Conservation (phyloP, 2,888 invertebrate species). For the Monoplex corrugatus region DNA sequence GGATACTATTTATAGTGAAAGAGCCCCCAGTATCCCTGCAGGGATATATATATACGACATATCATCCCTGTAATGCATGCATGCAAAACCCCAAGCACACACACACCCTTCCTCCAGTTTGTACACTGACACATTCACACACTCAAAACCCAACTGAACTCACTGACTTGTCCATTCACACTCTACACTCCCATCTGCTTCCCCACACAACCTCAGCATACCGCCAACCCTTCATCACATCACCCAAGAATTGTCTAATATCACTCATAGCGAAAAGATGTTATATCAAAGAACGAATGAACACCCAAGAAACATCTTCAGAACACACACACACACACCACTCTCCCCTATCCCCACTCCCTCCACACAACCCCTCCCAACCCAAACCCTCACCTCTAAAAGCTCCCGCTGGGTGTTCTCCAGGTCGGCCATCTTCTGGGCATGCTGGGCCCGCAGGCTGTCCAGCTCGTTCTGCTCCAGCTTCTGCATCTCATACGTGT, state of each 20-base stretch:
- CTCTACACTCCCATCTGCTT: too few relatives aligned
- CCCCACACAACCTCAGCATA: too few relatives aligned
- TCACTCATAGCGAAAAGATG: too few relatives aligned
- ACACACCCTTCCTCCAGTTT: neutral
- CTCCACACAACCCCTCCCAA: neutral
- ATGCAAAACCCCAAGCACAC: too few relatives aligned
- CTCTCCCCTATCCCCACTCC: neutral
- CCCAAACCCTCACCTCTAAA: slow-evolving; percentile 64
- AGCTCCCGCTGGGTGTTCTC: slow-evolving; percentile 74
- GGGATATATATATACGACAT: too few relatives aligned
- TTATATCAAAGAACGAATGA: too few relatives aligned
- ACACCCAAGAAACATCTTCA: too few relatives aligned
- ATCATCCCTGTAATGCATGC: too few relatives aligned
- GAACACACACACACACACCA: neutral
- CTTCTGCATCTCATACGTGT: slow-evolving; percentile 75
- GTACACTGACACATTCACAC: neutral
- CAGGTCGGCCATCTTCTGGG: slow-evolving; percentile 71
- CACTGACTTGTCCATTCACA: neutral
- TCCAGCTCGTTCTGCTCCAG: slow-evolving; percentile 74
- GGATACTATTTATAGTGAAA: too few relatives aligned
- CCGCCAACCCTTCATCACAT: too few relatives aligned
- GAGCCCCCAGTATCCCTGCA: too few relatives aligned
- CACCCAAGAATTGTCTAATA: too few relatives aligned
- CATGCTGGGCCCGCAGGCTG: slow-evolving; percentile 71
- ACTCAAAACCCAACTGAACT: neutral